Conservation (phyloP, 2,888 invertebrate species). For the Lycaena phlaeas region DNA sequence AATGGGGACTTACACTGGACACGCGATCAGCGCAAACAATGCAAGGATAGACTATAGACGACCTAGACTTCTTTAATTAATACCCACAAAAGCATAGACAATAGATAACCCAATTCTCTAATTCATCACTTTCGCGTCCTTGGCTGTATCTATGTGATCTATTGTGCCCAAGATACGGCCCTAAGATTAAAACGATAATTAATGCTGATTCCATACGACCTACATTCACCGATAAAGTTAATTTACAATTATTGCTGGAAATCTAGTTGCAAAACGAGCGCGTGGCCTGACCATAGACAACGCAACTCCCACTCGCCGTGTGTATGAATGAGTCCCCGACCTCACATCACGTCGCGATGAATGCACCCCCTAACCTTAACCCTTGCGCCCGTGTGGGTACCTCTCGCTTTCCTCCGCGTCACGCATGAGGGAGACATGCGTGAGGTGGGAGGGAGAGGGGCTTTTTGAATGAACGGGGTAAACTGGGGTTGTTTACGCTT, state of each 20-base stretch:
- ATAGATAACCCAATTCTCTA: conserved; percentile 57
- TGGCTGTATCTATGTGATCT: conserved; percentile 70
- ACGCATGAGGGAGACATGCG: background rate
- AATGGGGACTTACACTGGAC: conserved; percentile 64
- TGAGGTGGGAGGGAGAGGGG: no score
- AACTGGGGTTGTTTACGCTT: conserved; percentile 47
- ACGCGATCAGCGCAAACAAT: conserved; percentile 65
- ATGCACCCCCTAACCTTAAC: background rate
- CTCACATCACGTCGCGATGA: conserved; percentile 43
- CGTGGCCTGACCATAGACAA: conserved; percentile 64
- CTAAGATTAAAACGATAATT: conserved; percentile 70
- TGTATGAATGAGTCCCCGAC: conserved; percentile 44
- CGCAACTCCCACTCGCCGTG: conserved; percentile 50
- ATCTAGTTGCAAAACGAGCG: conserved; percentile 69
- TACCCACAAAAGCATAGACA: conserved; percentile 59
- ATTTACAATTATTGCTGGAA: conserved; percentile 72
- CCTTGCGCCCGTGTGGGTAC: background rate
- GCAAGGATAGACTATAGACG: conserved; percentile 58
- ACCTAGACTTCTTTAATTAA: conserved; percentile 66
- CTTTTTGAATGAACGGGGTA: background rate
- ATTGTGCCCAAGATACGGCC: conserved; percentile 66
- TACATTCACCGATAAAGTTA: conserved; percentile 69
- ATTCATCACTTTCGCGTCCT: conserved; percentile 60
- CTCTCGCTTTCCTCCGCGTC: background rate
- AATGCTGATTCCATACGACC: conserved; percentile 74